Percentiles rank a stretch among this genome's conserved stretches.
These are phyloP conservation scores for Gallinago undulata DNA, from an alignment of 2,113 vertebrate species.

Conservation along the genomic window DNA sequence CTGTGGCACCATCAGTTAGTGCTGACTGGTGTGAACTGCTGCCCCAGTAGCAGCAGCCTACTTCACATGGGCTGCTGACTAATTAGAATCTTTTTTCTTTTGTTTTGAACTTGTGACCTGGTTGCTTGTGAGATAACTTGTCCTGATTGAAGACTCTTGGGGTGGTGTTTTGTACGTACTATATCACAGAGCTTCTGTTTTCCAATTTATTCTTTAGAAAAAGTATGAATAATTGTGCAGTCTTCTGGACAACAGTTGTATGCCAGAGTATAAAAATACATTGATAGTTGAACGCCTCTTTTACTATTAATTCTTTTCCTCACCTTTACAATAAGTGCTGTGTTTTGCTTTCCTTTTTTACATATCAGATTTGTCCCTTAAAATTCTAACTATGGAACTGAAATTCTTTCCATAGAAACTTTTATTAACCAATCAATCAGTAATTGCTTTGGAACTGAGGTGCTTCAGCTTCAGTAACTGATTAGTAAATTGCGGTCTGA, in stretches of 20 bases:
- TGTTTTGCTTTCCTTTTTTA: background rate
- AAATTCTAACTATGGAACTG: background rate
- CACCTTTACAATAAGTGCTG: background rate
- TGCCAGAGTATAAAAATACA: background rate
- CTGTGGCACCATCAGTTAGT: background rate
- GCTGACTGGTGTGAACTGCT: background rate
- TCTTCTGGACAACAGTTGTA: background rate
- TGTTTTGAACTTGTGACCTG: background rate
- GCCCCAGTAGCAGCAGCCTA: background rate
- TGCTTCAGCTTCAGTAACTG: background rate
- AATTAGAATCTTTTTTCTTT: background rate
- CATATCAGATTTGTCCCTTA: background rate
- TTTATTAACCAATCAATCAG: slow-evolving; percentile 3
- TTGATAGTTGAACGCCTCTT: background rate
- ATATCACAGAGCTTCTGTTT: background rate
- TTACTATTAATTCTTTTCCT: background rate
- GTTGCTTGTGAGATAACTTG: background rate
- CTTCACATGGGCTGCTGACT: background rate
- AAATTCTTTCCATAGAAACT: background rate
- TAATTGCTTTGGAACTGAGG: background rate
- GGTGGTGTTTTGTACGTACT: background rate
- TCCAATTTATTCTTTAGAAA: background rate
- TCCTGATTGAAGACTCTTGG: background rate
- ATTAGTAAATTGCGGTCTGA: slow-evolving; percentile 17
- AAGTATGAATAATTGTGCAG: background rate